These are phyloP conservation scores for Orientallactaga bullata DNA, from an alignment of 2,113 vertebrate genomes.

Conservation along the genomic window DNA sequence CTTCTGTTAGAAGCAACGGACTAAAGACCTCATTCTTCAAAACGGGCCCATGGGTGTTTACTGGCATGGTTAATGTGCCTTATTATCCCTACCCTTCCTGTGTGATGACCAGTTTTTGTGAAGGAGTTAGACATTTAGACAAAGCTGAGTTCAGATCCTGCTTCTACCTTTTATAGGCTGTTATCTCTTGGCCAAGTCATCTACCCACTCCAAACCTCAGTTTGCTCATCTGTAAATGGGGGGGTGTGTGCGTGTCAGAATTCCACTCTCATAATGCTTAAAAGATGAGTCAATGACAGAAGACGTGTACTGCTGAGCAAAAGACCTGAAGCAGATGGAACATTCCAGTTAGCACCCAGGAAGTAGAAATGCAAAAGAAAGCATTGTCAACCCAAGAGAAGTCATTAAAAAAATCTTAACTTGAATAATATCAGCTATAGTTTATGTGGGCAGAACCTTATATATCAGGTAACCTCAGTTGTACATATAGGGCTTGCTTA, in stretches of 20 bases:
- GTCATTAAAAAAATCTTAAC: not conserved
- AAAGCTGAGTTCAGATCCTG: not conserved
- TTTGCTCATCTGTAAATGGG: not conserved
- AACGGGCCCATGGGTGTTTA: not conserved
- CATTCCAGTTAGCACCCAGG: not conserved
- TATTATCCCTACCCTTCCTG: not conserved
- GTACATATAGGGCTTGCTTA: not conserved
- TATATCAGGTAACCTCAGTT: not conserved
- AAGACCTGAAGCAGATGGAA: not conserved
- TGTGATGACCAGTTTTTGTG: not conserved
- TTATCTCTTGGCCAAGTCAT: not conserved
- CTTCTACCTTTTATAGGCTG: not conserved
- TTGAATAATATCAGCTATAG: not conserved
- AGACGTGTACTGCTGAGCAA: not conserved
- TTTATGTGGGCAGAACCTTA: not conserved
- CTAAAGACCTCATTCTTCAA: not conserved
- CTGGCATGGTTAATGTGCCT: not conserved
- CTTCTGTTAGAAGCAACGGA: not conserved
- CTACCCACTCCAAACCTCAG: not conserved
- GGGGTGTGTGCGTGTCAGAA: not conserved
- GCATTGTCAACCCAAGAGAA: not conserved
- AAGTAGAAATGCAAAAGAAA: slow-evolving; percentile 2
- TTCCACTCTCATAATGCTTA: not conserved
- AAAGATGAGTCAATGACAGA: not conserved
- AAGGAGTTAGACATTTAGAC: not conserved